Conservation (phyloP, 2,888 invertebrate genomes). For the Melanophora roralis region DNA sequence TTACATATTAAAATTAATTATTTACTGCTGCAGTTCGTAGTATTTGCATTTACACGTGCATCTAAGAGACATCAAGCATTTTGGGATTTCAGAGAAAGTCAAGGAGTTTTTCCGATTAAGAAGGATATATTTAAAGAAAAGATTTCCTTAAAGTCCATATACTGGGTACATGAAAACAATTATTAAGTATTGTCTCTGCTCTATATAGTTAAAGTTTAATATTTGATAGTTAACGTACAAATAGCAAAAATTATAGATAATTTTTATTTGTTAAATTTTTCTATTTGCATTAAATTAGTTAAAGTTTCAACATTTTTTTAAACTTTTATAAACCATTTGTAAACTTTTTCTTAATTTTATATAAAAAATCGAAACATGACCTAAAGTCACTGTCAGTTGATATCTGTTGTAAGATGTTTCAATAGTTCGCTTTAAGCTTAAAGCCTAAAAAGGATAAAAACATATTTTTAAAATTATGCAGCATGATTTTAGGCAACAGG, state of each 20-base stretch:
- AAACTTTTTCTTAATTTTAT: neutral
- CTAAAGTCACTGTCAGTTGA: neutral
- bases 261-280: constrained; percentile 17
- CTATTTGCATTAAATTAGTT: neutral
- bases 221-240: too few relatives aligned
- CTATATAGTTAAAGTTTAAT: too few relatives aligned
- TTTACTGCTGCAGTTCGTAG: neutral
- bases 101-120: too few relatives aligned
- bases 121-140: too few relatives aligned
- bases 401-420: too few relatives aligned
- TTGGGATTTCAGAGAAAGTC: too few relatives aligned
- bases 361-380: neutral
- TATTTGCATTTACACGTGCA: neutral
- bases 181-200: too few relatives aligned
- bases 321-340: neutral
- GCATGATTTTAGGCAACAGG: neutral
- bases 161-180: too few relatives aligned
- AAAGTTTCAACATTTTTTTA: neutral
- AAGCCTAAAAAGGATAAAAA: neutral
- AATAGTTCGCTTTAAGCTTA: neutral
- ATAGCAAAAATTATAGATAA: too few relatives aligned
- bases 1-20: too few relatives aligned
- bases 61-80: too few relatives aligned
- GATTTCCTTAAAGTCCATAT: too few relatives aligned
- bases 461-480: neutral